A percentile compares a stretch with the other conserved stretches of the same genome.
Evolutionary conservation across 2,888 invertebrate species (phyloP).

Genomic region (Leucophenga maculata): DNA sequence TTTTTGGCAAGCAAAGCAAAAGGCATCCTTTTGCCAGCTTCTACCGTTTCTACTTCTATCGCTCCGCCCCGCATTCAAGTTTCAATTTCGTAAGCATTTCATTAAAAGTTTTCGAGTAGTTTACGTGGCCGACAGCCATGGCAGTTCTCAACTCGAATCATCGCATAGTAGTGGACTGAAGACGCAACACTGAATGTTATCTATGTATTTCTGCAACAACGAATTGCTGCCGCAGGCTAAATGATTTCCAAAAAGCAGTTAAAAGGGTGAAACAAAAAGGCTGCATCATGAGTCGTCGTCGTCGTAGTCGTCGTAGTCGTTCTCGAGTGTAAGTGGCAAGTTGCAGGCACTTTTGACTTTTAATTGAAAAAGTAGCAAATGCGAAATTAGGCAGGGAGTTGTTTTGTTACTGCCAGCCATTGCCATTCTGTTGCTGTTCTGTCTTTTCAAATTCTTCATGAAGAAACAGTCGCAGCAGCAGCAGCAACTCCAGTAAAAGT

Average conservation of each 20-base stretch:
- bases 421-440: background rate
- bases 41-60: background rate
- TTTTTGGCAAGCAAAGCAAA: background rate
- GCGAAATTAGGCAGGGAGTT: slow-evolving; percentile 16
- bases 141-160: background rate
- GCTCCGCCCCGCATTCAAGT: background rate
- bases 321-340: slow-evolving; percentile 9
- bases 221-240: slow-evolving; percentile 2
- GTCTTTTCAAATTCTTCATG: too few species aligned
- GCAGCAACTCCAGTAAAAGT: background rate
- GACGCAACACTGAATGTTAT: slow-evolving; percentile 6
- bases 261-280: too few species aligned
- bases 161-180: background rate
- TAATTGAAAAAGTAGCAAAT: slow-evolving; percentile 28
- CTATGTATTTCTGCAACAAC: slow-evolving; percentile 9
- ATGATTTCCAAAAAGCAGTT: background rate
- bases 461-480: background rate
- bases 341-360: slow-evolving; percentile 26
- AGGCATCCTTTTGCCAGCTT: background rate
- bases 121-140: slow-evolving; percentile 11
- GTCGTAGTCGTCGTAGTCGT: too few species aligned
- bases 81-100: slow-evolving; percentile 29
- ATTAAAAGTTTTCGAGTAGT: slow-evolving; percentile 26
- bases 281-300: too few species aligned
- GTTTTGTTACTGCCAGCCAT: background rate